phyloP scores from a whole-genome alignment of 2,888 invertebrate genomes.

The Stratiomys singularior region DNA sequence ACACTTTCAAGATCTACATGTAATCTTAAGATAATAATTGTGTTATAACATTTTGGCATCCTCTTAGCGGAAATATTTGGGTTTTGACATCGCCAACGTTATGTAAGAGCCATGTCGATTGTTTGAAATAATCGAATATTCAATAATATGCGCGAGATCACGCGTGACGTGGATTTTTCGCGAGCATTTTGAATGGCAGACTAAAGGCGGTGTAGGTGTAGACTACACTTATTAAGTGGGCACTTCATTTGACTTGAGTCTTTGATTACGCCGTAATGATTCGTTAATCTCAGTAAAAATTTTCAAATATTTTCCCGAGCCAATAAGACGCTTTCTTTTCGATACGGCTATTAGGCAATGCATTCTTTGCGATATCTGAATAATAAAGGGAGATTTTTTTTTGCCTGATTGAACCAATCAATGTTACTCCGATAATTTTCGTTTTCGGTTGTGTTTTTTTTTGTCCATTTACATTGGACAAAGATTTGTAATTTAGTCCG shows the following conservation, averaged over 20 bases:
- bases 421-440: too few relatives aligned
- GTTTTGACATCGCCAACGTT: conserved; percentile 22
- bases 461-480: too few relatives aligned
- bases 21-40: conserved; percentile 42
- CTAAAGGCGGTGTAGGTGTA: background rate
- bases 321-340: conserved; percentile 4
- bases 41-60: conserved; percentile 21
- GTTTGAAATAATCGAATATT: background rate
- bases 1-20: conserved; percentile 22
- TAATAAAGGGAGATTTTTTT: too few relatives aligned
- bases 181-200: background rate
- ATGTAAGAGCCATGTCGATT: background rate
- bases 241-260: background rate
- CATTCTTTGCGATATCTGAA: background rate
- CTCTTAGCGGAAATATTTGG: conserved; percentile 31
- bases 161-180: background rate
- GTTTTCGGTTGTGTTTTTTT: too few relatives aligned
- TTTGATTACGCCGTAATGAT: background rate
- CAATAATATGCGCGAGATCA: background rate
- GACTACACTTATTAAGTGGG: background rate
- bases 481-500: too few relatives aligned
- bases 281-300: background rate
- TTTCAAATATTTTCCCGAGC: background rate
- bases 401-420: too few relatives aligned
- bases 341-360: background rate